phyloP scores from a whole-genome alignment of 2,888 invertebrate species.

The Epirrita christyi region DNA sequence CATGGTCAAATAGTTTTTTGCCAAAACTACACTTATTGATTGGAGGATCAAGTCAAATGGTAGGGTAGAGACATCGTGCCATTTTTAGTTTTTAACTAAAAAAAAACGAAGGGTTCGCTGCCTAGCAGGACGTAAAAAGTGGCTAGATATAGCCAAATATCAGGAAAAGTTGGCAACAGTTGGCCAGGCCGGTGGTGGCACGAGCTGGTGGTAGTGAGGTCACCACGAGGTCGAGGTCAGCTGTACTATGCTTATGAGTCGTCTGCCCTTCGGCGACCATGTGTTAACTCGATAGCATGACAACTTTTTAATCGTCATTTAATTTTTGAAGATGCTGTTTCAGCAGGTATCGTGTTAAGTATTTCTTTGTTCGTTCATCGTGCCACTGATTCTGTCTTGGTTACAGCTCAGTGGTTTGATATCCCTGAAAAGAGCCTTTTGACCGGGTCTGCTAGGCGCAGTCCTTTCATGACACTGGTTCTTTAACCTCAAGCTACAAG shows the following conservation, averaged over 20 bases:
- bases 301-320: conserved; percentile 29
- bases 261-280: conserved; percentile 40
- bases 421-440: no score
- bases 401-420: no score
- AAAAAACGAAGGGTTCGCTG: not conserved
- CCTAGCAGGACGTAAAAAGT: not conserved
- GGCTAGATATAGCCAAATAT: conserved; percentile 5
- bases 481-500: no score
- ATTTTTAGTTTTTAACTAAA: not conserved
- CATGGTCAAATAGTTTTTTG: no score
- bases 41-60: no score
- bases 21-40: no score
- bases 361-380: no score
- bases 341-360: no score
- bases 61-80: no score
- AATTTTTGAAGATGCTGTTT: conserved; percentile 5
- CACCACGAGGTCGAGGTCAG: conserved; percentile 57
- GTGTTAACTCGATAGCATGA: conserved; percentile 38
- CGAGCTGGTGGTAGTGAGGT: conserved; percentile 39
- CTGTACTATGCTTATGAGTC: conserved; percentile 44
- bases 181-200: conserved; percentile 52
- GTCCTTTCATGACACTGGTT: no score
- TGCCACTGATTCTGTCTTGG: no score
- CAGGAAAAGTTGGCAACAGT: conserved; percentile 38
- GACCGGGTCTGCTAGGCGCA: no score